Conservation (phyloP, 2,113 vertebrate species). For the Lampris megalopsis region DNA sequence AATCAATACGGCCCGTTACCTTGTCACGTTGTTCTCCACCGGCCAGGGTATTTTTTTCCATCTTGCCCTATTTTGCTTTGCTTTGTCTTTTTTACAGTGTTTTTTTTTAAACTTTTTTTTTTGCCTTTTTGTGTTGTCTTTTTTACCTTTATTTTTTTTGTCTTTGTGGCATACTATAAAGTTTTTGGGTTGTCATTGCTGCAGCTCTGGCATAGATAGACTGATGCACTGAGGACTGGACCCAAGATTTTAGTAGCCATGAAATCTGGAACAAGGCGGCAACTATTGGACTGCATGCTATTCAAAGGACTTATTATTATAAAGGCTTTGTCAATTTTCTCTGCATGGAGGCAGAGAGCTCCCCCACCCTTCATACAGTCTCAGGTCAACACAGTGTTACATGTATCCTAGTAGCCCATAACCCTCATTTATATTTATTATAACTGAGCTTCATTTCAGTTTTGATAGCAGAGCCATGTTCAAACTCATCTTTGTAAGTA, state of each 20-base stretch:
- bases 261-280: constrained; percentile 38
- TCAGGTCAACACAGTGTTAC: constrained; percentile 8
- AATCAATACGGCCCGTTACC: constrained; percentile 41
- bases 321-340: constrained; percentile 29
- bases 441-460: neutral
- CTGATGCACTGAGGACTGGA: constrained; percentile 28
- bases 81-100: no score
- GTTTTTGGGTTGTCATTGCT: constrained; percentile 22
- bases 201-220: constrained; percentile 13
- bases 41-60: constrained; percentile 20
- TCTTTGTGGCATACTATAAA: constrained; percentile 7
- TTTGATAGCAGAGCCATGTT: constrained; percentile 41
- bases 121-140: neutral
- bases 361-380: constrained; percentile 6
- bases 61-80: neutral
- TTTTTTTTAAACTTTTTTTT: neutral
- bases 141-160: neutral
- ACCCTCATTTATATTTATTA: neutral
- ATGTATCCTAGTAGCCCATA: neutral
- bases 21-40: constrained; percentile 31
- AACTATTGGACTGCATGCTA: constrained; percentile 40
- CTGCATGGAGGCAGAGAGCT: constrained; percentile 1
- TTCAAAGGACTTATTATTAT: constrained; percentile 53
- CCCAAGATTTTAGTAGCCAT: constrained; percentile 28
- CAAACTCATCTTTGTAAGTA: constrained; percentile 26